Percentiles rank a stretch among this genome's conserved stretches.
Evolutionary conservation across 2,797 vertebrate species (phyloP).

Genomic region (Menidia menidia): DNA sequence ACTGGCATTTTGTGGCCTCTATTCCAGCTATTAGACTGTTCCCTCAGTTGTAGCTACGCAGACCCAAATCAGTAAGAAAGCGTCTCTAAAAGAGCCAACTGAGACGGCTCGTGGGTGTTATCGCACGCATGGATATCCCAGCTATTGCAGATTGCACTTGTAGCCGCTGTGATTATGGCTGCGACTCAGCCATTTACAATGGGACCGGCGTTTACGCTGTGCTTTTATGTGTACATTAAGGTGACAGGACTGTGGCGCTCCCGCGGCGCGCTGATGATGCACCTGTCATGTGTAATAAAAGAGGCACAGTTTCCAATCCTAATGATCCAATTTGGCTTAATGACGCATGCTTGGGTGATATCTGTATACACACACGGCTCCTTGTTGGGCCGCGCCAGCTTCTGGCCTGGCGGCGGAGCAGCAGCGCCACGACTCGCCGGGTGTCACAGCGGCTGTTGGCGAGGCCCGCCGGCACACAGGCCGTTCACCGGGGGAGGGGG

Average conservation of each 20-base stretch:
- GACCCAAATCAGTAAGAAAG: constrained; percentile 16
- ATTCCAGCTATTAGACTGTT: constrained; percentile 8
- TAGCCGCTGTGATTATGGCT: constrained; percentile 6
- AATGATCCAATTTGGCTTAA: neutral
- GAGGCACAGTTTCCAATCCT: constrained; percentile 1
- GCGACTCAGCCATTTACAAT: neutral
- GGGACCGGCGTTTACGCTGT: neutral
- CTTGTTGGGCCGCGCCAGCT: too few relatives aligned
- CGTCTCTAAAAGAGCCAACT: constrained; percentile 7
- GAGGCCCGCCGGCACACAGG: too few relatives aligned
- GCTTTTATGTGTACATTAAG: neutral
- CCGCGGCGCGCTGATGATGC: neutral
- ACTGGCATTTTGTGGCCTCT: constrained; percentile 8
- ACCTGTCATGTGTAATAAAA: constrained; percentile 5
- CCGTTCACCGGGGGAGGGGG: too few relatives aligned
- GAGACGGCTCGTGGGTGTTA: constrained; percentile 8
- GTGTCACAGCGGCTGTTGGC: too few relatives aligned
- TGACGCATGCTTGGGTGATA: neutral
- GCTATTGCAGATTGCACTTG: neutral
- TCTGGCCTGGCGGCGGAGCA: too few relatives aligned
- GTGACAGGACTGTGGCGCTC: neutral
- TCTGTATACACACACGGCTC: neutral
- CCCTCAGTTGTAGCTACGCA: constrained; percentile 8
- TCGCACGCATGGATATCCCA: neutral
- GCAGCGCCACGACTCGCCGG: too few relatives aligned